Base-by-base conservation (phyloP, 2,888 invertebrate genomes). In the Patella depressa region DNA sequence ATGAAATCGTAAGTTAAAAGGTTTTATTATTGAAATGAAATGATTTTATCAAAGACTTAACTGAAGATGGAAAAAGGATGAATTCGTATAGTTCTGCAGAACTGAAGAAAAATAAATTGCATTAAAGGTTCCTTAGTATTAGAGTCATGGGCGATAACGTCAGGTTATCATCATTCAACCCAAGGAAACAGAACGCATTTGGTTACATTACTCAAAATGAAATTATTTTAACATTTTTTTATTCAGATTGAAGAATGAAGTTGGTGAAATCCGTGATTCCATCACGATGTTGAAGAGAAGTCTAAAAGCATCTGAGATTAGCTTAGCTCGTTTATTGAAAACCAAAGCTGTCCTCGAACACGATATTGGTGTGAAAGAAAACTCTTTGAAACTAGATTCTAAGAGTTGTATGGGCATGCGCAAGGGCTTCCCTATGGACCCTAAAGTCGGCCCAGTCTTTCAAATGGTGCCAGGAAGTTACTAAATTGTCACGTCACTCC, bases 401-500 rank as follows among this genome's bases (percentile, higher is more conserved):
- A 97, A 97, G 92, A 96, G 97, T 93, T 98, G 97, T 91, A 95
- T 96, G 93, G 96, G 97, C 1, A 93, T 97, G 88, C 93, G 98
- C 71, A 94, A 97, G 80, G 95, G 96, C 5, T 98, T 97, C 93
- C 97, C 97, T 7, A 89, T 88, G 87, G 90, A 90, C 74, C 89
- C 89, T n/a, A 89, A 89, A 83, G 85, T 89, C 17, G 90, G 90
- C 53, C 90, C 89, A 71, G 89, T 90, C 73, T 89, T 89, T 83
- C 87, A 87, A 77, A 89, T 90, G 89, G 45, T 45, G 45, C 45
- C 45, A 0, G 45, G 45, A 45, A 45, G 45, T 45, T 45, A 45
- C 45, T 45, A 45, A 45, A 45, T 45, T 45, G 45, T 45, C 45
- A 45, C 7, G 9, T 45, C 45, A 45, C 45, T 45, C 45, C 1